phyloP scores from a whole-genome alignment of 30 jellyfish, hydroid and myxozoan species.

The Aurelia sp. region DNA sequence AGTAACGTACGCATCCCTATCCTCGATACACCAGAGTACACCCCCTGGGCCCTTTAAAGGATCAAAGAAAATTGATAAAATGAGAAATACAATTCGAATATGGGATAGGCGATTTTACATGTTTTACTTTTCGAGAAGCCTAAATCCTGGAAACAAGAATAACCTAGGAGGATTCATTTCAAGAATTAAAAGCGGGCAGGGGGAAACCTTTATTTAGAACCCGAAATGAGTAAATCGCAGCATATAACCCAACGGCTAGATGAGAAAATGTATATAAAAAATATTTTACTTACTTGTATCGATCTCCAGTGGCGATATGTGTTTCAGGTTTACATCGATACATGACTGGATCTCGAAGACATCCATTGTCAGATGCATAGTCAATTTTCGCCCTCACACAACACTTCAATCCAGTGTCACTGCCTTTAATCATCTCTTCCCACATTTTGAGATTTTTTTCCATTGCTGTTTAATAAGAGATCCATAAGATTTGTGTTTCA shows the following conservation, averaged over 20 bases:
- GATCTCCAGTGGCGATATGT: conserved; percentile 86
- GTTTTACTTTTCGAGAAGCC: too few relatives aligned
- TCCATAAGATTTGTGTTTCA: too few relatives aligned
- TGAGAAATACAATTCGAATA: too few relatives aligned
- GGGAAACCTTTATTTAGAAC: too few relatives aligned
- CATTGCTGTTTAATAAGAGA: conserved; percentile 51
- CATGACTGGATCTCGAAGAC: conserved; percentile 96
- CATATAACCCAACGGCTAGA: background rate
- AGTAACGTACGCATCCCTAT: too few relatives aligned
- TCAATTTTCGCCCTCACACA: conserved; percentile 95
- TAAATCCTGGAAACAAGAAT: too few relatives aligned
- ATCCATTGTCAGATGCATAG: conserved; percentile 91
- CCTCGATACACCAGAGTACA: too few relatives aligned
- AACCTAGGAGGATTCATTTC: too few relatives aligned
- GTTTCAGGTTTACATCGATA: conserved; percentile 89
- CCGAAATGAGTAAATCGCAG: background rate
- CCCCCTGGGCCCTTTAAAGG: too few relatives aligned
- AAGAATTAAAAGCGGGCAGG: too few relatives aligned
- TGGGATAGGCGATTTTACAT: too few relatives aligned
- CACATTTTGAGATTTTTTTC: conserved; percentile 84
- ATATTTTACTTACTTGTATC: conserved; percentile 72
- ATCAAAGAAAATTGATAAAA: too few relatives aligned
- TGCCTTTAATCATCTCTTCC: conserved; percentile 88
- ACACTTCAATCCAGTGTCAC: conserved; percentile 67
- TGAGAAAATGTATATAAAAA: background rate